phyloP scores from a whole-genome alignment of 2,888 invertebrate species.

The Phymatocera aterrima region DNA sequence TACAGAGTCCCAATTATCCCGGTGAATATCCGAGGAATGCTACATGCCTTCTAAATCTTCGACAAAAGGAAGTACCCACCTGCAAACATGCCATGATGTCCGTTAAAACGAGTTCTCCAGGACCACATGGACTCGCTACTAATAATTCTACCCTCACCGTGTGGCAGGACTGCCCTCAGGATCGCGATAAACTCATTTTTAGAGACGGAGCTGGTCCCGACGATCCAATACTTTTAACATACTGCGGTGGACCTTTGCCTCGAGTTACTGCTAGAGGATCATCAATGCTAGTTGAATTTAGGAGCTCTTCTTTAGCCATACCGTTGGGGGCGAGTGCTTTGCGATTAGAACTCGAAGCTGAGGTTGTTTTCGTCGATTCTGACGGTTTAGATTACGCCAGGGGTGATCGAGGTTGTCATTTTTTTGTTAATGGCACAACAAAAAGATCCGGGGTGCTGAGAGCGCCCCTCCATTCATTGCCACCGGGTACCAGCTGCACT shows the following conservation, averaged over 20 bases:
- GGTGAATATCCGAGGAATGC: conserved; percentile 93
- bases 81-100: conserved; percentile 95
- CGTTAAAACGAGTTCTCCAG: conserved; percentile 74
- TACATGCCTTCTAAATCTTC: conserved; percentile 92
- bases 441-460: conserved; percentile 85
- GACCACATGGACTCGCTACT: conserved; percentile 80
- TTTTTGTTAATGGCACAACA: conserved; percentile 75
- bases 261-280: conserved; percentile 85
- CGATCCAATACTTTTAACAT: conserved; percentile 89
- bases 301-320: conserved; percentile 89
- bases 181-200: conserved; percentile 89
- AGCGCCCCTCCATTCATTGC: conserved; percentile 89
- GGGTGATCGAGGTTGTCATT: conserved; percentile 73
- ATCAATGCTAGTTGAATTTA: conserved; percentile 91
- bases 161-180: conserved; percentile 90
- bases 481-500: conserved; percentile 91
- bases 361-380: conserved; percentile 91
- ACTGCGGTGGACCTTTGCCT: conserved; percentile 92
- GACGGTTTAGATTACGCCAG: conserved; percentile 90
- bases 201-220: conserved; percentile 90
- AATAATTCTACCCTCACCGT: conserved; percentile 85
- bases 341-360: conserved; percentile 90
- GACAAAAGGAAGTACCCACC: conserved; percentile 90
- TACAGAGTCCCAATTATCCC: conserved; percentile 94
- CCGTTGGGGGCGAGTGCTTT: conserved; percentile 85